Evolutionary conservation across 1,140 invertebrate species (phyloP), one percentile per base, ranked within the genome.

Genomic region (Onthophagus taurus): DNA sequence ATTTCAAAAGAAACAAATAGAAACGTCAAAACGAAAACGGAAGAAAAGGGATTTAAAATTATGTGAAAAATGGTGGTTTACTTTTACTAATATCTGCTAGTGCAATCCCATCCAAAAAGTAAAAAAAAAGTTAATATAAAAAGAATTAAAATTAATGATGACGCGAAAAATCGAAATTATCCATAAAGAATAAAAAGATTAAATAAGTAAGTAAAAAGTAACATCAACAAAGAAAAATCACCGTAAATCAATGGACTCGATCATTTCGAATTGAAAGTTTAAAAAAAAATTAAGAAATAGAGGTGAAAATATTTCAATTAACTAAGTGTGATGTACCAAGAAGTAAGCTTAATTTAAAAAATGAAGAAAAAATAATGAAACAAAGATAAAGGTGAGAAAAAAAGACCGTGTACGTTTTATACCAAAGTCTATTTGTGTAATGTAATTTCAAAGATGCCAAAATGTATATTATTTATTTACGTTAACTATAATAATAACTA

Each of bases 1-100:
- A 52, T 91, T 93, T 59, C 74, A 84, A 8, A 90, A 89, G 66
- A 87, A 87, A 61, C 75, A 79, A 48, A 64, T 70, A 2, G 76
- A 76, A 44, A 69, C 73, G 47, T 71, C 75, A 18, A 78, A 76
- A 57, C 75, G 77, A 45, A 72, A 76, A 48, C 65, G 78, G 45
- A 76, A 77, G 59, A 78, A 79, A 72, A 66, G 72, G 41, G 60
- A 60, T 36, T 46, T 41, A 51, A 69, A 65, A 59, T 66, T 61
- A 63, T 68, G 57, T 20, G 59, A 60, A 14, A 65, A 66, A 47
- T 72, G 69, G 54, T 72, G 69, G 54, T 69, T 69, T 62, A 66
- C 70, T 62, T 65, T 71, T 56, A 69, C 69, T 49, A 66, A 69
- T 39, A 56, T 67, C 51, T 74, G 72, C 65, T 75, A 73, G 59